These are phyloP conservation scores for Notolepis coatsorum DNA, from an alignment of 2,797 vertebrate genomes.

Conservation along the genomic window DNA sequence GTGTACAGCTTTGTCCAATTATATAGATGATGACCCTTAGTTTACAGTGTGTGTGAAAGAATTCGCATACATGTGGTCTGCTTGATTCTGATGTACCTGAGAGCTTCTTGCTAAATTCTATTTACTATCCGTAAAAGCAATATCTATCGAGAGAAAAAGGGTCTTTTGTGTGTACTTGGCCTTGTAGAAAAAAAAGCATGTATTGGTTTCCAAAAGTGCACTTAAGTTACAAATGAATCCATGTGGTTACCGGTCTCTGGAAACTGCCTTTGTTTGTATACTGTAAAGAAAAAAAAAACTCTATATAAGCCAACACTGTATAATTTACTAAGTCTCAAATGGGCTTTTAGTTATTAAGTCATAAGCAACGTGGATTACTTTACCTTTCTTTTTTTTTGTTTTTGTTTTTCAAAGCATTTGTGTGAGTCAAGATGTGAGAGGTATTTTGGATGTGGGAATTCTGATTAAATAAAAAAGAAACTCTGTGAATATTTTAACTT, in stretches of 20 bases:
- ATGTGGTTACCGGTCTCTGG: slow-evolving; percentile 44
- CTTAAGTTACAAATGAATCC: slow-evolving; percentile 53
- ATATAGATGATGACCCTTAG: slow-evolving; percentile 49
- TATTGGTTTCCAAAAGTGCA: slow-evolving; percentile 62
- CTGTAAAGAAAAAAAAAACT: slow-evolving; percentile 51
- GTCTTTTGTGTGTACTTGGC: slow-evolving; percentile 47
- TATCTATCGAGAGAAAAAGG: slow-evolving; percentile 42
- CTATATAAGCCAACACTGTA: slow-evolving; percentile 59
- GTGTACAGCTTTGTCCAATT: slow-evolving; percentile 74
- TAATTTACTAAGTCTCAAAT: slow-evolving; percentile 40
- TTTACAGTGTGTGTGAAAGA: slow-evolving; percentile 62
- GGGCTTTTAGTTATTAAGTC: slow-evolving; percentile 43
- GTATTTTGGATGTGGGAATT: slow-evolving; percentile 57
- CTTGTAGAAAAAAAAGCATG: slow-evolving; percentile 34
- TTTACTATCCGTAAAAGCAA: slow-evolving; percentile 45
- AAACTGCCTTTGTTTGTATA: slow-evolving; percentile 51
- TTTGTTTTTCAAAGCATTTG: slow-evolving; percentile 16
- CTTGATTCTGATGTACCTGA: slow-evolving; percentile 42
- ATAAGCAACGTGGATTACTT: slow-evolving; percentile 23
- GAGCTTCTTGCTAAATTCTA: slow-evolving; percentile 54
- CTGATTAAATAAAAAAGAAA: slow-evolving; percentile 45
- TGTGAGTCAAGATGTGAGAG: slow-evolving; percentile 39
- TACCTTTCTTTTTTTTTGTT: slow-evolving; percentile 16
- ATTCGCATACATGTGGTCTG: slow-evolving; percentile 46
- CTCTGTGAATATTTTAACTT: background rate